Base-by-base conservation (phyloP, 2,797 vertebrate genomes). In the Amniataba percoides region DNA sequence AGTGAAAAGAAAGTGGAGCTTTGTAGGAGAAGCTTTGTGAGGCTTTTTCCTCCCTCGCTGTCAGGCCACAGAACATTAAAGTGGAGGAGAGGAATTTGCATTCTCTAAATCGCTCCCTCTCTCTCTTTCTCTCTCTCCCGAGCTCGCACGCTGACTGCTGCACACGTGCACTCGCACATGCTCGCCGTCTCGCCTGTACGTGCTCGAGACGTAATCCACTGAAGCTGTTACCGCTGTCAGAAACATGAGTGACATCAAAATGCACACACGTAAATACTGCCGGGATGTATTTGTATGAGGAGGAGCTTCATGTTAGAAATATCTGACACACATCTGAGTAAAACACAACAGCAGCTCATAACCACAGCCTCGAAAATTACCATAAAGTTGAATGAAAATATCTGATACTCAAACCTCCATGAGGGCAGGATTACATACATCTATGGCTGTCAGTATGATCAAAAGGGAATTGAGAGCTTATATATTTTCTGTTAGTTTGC, bases 21-120 rank as follows among this genome's bases (percentile, higher is more conserved):
- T 88, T 92, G 87, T 90, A 70, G 74, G 74, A 80, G 82, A 82
- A 86, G 87, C 80, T 81, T 77, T 81, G 81, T 78, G 83, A 84
- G 73, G 79, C 68, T 81, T 71, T 90, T 89, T 87, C 89, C 84
- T 84, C 74, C 82, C 81, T 83, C 78, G 23, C 89, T 87, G 80
- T 87, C 90, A 85, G 76, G 67, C 81, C 80, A 45, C 61, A 83
- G 60, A 86, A 90, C 75, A 78, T 84, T 60, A 60, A 86, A 83
- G 85, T 70, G 85, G 88, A 90, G 89, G 89, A 86, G 78, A 88
- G 82, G 75, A 91, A 90, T 91, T 88, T 89, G 81, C 89, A 86
- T 87, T 90, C 85, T 86, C 71, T 72, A 84, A 88, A 85, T 82
- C 70, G 18, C 48, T 31, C 27, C 27, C 27, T 31, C 27, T 31